A percentile compares a stretch with the other conserved stretches of the same genome.
These are phyloP conservation scores for Micronycteris hirsuta DNA, from an alignment of 2,113 vertebrate species.

Conservation along the genomic window DNA sequence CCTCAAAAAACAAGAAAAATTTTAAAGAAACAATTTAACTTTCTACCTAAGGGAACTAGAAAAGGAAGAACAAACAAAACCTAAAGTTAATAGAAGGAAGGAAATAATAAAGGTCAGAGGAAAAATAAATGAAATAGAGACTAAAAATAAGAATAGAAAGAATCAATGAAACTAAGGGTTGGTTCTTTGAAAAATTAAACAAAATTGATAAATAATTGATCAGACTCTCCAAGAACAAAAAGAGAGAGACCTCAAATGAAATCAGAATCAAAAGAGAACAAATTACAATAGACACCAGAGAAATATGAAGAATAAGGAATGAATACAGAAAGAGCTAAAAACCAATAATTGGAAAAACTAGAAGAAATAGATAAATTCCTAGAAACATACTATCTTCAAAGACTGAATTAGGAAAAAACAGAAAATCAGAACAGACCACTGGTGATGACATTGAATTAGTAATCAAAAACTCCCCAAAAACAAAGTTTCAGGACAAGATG, in stretches of 20 bases:
- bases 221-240: neutral
- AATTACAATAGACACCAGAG: neutral
- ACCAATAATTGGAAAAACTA: neutral
- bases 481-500: neutral
- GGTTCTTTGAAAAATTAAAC: neutral
- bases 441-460: neutral
- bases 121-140: neutral
- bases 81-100: too few relatives aligned
- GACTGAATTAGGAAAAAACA: too few relatives aligned
- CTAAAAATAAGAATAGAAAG: neutral
- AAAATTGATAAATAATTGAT: neutral
- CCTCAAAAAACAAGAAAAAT: neutral
- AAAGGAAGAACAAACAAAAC: too few relatives aligned
- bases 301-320: neutral
- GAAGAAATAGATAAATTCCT: neutral
- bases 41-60: neutral
- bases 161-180: neutral
- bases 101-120: too few relatives aligned
- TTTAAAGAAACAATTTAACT: neutral
- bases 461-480: neutral
- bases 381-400: too few relatives aligned
- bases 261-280: neutral
- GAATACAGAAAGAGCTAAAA: neutral
- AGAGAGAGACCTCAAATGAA: neutral
- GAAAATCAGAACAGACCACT: neutral